Base-by-base conservation (phyloP, 2,113 vertebrate genomes). In the Burhinus bistriatus region DNA sequence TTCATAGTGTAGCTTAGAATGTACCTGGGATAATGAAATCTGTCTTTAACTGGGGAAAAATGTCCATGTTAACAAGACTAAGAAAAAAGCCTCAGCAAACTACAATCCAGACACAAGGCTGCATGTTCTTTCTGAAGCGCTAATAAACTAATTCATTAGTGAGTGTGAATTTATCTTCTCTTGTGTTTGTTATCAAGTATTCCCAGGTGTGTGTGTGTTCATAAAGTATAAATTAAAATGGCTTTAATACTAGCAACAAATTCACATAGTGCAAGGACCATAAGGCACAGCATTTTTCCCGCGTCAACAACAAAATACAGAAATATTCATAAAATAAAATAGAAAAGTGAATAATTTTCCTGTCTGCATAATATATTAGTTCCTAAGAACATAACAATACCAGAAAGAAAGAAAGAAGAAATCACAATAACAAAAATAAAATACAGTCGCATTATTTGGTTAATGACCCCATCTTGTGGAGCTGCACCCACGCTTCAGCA, bases 131-230 rank as follows among this genome's bases (percentile, higher is more conserved):
- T 80, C 66, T 78, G 65, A 55, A 90, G 40, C 82, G 85, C 34
- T 89, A 94, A 95, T 95, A 97, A 97, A 96, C 97, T 90, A 97
- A 96, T 97, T 84, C 75, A 91, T 96, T 97, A 97, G 83, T 84
- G 68, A 94, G 47, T 61, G 72, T 26, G 32, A 91, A 89, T 97
- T 86, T 94, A 49, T 94, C 83, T 30, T 97, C 81, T 87, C 27
- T 91, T 92, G 34, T 93, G 52, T 94, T 94, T 19, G 34, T 97
- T 98, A 96, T 95, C 34, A 11, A 90, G 27, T 85, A 84, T 95
- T 96, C 96, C 93, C 95, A 96, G 88, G 90, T 95, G 87, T 83
- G 44, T 66, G 12, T 58, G 51, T 75, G 32, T 91, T 97, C 93
- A 78, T 95, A 87, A 89, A 96, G 38, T 79, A 82, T 93, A 95